Evolutionary conservation across 1,140 invertebrate genomes (phyloP).

Genomic region (Pachypsylla venusta): DNA sequence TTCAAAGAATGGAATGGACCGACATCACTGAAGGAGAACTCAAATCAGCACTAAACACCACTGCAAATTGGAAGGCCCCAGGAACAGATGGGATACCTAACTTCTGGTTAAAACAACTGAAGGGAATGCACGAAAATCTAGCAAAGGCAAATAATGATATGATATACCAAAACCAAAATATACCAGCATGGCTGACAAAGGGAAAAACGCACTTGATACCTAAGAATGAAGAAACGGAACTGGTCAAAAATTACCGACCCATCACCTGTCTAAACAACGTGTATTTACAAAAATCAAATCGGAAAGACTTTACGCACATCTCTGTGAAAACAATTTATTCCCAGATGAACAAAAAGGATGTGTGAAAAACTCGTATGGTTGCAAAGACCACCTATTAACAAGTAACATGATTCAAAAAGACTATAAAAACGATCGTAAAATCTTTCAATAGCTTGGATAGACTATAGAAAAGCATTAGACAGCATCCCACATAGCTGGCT

Average conservation of each 20-base stretch:
- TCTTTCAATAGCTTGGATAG: neutral
- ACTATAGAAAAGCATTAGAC: constrained; percentile 10
- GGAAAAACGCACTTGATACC: constrained; percentile 1
- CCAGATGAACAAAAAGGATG: constrained; percentile 9
- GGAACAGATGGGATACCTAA: constrained; percentile 3
- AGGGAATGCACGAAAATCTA: neutral
- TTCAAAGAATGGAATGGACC: constrained; percentile 28
- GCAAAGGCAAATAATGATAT: neutral
- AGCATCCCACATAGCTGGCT: constrained; percentile 18
- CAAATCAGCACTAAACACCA: neutral
- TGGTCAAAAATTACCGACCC: constrained; percentile 4
- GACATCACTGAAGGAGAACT: neutral
- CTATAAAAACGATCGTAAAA: neutral
- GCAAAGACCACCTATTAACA: constrained; percentile 5
- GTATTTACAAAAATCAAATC: neutral
- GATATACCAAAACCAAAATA: too few relatives aligned
- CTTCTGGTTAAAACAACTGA: neutral
- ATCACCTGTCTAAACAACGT: neutral
- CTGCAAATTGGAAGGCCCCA: constrained; percentile 5
- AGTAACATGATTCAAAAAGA: neutral
- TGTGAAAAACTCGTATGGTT: constrained; percentile 2
- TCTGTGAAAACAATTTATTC: neutral
- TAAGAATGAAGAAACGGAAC: constrained; percentile 2
- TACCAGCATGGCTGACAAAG: neutral
- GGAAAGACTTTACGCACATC: neutral